Base-by-base conservation (phyloP, 2,797 vertebrate species). In the Leuciscus waleckii region DNA sequence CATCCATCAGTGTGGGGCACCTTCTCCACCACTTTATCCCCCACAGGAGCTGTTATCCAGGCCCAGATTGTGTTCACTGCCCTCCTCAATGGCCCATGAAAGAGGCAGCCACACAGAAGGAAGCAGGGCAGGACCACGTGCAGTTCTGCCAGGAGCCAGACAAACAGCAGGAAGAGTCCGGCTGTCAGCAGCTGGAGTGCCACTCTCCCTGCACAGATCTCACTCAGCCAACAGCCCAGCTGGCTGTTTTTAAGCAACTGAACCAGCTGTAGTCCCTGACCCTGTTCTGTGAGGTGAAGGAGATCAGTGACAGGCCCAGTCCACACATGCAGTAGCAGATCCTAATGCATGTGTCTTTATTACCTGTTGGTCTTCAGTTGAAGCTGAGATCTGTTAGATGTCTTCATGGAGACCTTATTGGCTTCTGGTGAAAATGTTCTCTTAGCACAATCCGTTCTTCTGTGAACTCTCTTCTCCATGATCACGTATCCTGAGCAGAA, bases 101-200 rank as follows among this genome's bases (percentile, higher is more conserved):
- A 89, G 35, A 92, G 77, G 86, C 86, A 89, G 35, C 65, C 29
- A 29, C 80, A 51, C 54, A 93, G 46, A 29, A 93, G 29, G 51
- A 93, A 84, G 87, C 89, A 91, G 2, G 89, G 90, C 43, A 85
- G 17, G 1, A 87, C 88, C 41, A 91, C 10, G 68, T 85, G 65
- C 81, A 92, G 23, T 49, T 91, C 35, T 4, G 81, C 89, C 86
- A 92, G 74, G 35, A 91, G 16, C 87, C 87, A 93, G 49, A 85
- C 43, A 43, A 90, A 79, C 65, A 63, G 5, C 43, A 94, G 0
- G 85, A 89, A 91, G 85, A 93, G 79, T 6, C 63, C 67, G 35
- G 85, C 82, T 82, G 82, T 82, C 1, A 92, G 41, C 67, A 89
- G 79, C 17, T 87, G 43, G 6, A 86, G 56, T 7, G 23, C n/a